phyloP scores from a whole-genome alignment of 1,140 invertebrate species.

The Ephestia elutella region DNA sequence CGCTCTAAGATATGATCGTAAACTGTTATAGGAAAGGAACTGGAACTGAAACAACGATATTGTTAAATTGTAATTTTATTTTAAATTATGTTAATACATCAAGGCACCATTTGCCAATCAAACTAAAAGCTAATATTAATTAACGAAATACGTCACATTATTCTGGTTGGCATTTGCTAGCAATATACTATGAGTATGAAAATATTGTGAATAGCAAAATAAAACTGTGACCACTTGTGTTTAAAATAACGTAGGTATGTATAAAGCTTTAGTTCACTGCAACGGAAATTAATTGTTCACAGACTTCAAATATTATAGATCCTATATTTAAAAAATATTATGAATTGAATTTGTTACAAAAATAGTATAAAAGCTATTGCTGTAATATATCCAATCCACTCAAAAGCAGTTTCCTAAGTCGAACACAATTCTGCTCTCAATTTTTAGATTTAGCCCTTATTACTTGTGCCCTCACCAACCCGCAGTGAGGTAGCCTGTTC shows the following conservation, averaged over 20 bases:
- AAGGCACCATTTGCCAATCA: slow-evolving; percentile 29
- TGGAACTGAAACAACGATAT: background rate
- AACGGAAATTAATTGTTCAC: background rate
- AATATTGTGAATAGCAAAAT: slow-evolving; percentile 8
- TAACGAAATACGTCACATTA: slow-evolving; percentile 10
- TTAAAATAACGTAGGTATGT: background rate
- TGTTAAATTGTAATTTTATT: slow-evolving; percentile 23
- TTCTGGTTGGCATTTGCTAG: slow-evolving; percentile 19
- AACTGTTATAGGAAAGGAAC: background rate
- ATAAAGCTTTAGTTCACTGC: background rate
- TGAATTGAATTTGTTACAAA: background rate
- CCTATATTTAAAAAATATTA: background rate
- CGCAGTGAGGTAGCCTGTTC: too few species aligned
- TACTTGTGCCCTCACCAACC: too few species aligned
- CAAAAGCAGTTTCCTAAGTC: too few species aligned
- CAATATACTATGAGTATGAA: slow-evolving; percentile 25
- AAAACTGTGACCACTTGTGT: background rate
- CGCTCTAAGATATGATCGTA: too few species aligned
- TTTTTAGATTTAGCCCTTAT: too few species aligned
- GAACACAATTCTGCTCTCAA: too few species aligned
- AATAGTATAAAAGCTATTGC: too few species aligned
- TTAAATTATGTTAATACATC: slow-evolving; percentile 40
- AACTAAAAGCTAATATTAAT: slow-evolving; percentile 35
- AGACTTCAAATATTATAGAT: background rate
- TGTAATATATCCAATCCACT: too few species aligned